These are phyloP conservation scores for Hycleus phaleratus DNA, from an alignment of 1,140 invertebrate species.

Conservation along the genomic window DNA sequence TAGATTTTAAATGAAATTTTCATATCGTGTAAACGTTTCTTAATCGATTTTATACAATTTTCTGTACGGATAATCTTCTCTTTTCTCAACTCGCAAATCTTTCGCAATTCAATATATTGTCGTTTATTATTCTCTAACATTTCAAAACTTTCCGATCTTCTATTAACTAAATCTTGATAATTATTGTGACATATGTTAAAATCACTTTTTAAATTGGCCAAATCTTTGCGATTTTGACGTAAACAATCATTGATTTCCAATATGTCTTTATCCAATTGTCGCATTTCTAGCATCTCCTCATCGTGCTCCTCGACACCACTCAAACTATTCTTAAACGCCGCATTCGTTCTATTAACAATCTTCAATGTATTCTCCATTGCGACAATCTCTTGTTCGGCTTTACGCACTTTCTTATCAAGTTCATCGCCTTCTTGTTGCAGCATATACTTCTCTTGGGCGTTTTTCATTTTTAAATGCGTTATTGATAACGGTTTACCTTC, in stretches of 20 bases:
- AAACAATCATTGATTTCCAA: slow-evolving; percentile 15
- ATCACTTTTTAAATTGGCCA: background rate
- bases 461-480: slow-evolving; percentile 60
- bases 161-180: background rate
- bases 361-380: slow-evolving; percentile 68
- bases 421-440: slow-evolving; percentile 62
- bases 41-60: slow-evolving; percentile 20
- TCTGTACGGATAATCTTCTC: slow-evolving; percentile 38
- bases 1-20: slow-evolving; percentile 5
- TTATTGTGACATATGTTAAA: background rate
- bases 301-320: slow-evolving; percentile 45
- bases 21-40: slow-evolving; percentile 6
- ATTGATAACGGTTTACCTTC: slow-evolving; percentile 51
- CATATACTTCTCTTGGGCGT: slow-evolving; percentile 58
- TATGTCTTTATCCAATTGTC: slow-evolving; percentile 30
- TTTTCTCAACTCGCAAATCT: slow-evolving; percentile 33
- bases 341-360: slow-evolving; percentile 58
- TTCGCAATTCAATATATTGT: slow-evolving; percentile 26
- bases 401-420: slow-evolving; percentile 57
- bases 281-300: slow-evolving; percentile 33
- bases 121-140: slow-evolving; percentile 20
- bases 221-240: slow-evolving; percentile 17
- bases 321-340: slow-evolving; percentile 51
- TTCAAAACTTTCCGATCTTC: background rate
- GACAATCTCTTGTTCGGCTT: slow-evolving; percentile 60